Base-by-base conservation (phyloP, 2,888 invertebrate genomes). In the Polydrusus cervinus region DNA sequence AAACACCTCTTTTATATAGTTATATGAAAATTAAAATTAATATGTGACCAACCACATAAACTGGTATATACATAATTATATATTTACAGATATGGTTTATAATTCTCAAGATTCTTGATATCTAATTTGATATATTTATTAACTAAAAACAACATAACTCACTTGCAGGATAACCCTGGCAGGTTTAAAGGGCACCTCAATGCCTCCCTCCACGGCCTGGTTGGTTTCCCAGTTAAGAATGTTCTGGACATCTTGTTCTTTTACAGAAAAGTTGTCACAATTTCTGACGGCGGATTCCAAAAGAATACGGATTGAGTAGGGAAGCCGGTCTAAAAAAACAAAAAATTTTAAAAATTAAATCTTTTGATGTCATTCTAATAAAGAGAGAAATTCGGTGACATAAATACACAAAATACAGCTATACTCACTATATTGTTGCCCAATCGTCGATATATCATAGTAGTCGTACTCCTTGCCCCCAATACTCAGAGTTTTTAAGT, bases 121-220 rank as follows among this genome's bases (percentile, higher is more conserved):
- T n/a, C n/a, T n/a, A n/a, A n/a, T n/a, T n/a, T n/a, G n/a, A n/a
- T n/a, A n/a, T n/a, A n/a, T n/a, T n/a, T n/a, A n/a, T n/a, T n/a
- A n/a, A n/a, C n/a, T n/a, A n/a, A n/a, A 25, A 25, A 25, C 20
- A 9, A 5, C n/a, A 34, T 61, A 16, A 30, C 57, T 49, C 84
- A 97, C 97, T 91, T 98, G 98, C 20, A 99, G 89, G 78, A 99
- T 95, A 73, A 99, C 99, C 81, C 99, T 89, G 0, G 98, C 95
- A 0, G 99, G 99, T 87, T 96, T 97, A 87, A 99, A 99, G 0
- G 98, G 94, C 38, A 99, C 94, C 89, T 99, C 99, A 38, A 96
- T 94, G 51, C 93, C 94, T 0, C 89, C 91, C 64, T 90, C 90
- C 0, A 89, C 86, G 0, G 85, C 82, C 86, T 96, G 95, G 85